phyloP scores from a whole-genome alignment of 2,113 vertebrate species.

The Xiphorhynchus elegans region DNA sequence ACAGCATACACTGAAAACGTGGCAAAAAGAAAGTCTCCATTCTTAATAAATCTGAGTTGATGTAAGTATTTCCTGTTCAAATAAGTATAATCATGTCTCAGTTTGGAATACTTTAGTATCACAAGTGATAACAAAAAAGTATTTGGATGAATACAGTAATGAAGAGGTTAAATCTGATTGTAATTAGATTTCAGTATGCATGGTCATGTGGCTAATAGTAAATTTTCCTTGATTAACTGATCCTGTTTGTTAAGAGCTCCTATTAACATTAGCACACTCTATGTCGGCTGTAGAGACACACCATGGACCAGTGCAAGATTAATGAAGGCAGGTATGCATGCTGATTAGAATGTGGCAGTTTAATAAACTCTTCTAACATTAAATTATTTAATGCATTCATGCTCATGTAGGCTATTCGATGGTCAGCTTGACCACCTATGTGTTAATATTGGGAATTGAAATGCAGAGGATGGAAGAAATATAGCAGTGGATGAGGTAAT shows the following conservation, averaged over 20 bases:
- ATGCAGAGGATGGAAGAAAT: slow-evolving; percentile 92
- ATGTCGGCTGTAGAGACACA: slow-evolving; percentile 80
- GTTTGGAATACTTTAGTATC: slow-evolving; percentile 52
- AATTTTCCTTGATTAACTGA: slow-evolving; percentile 98
- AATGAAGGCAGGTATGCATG: slow-evolving; percentile 88
- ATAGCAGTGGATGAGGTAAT: slow-evolving; percentile 91
- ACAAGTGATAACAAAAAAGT: slow-evolving; percentile 37
- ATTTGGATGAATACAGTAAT: slow-evolving; percentile 75
- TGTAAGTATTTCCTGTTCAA: slow-evolving; percentile 39
- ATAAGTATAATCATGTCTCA: slow-evolving; percentile 46
- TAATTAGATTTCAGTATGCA: slow-evolving; percentile 87
- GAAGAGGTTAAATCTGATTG: slow-evolving; percentile 81
- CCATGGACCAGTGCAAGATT: slow-evolving; percentile 89
- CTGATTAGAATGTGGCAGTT: slow-evolving; percentile 92
- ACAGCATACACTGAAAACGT: background rate
- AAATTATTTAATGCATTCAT: slow-evolving; percentile 99
- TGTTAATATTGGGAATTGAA: slow-evolving; percentile 96
- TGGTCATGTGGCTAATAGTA: slow-evolving; percentile 91
- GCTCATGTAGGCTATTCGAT: slow-evolving; percentile 91
- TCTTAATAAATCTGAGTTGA: slow-evolving; percentile 11
- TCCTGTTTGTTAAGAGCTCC: slow-evolving; percentile 95
- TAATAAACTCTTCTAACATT: slow-evolving; percentile 93
- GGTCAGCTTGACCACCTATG: slow-evolving; percentile 91
- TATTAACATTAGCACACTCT: slow-evolving; percentile 89
- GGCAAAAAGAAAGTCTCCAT: background rate